phyloP scores from a whole-genome alignment of 2,888 invertebrate species.

The Enchytraeus crypticus region DNA sequence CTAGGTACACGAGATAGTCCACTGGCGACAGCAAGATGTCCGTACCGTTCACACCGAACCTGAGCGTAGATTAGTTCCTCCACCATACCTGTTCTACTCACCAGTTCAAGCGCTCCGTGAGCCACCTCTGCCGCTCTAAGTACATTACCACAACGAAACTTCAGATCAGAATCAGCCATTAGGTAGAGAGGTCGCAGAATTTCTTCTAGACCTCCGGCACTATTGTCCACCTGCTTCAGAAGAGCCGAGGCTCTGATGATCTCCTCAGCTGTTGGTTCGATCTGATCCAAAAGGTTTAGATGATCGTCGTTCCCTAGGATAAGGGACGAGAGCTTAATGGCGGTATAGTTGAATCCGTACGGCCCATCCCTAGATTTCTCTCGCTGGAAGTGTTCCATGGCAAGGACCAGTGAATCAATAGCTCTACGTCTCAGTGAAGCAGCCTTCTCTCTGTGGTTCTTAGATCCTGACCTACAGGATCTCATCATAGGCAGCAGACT shows the following conservation, averaged over 20 bases:
- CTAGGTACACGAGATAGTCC: too few relatives aligned
- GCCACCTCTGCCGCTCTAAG: conserved; percentile 5
- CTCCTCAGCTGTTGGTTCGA: background rate
- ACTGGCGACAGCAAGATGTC: background rate
- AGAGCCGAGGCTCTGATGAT: background rate
- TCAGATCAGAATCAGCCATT: background rate
- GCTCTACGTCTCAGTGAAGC: background rate
- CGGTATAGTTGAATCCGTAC: conserved; percentile 1
- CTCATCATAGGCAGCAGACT: background rate
- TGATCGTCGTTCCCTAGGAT: background rate
- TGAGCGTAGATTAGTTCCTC: background rate
- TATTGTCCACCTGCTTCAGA: background rate
- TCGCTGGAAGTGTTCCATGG: conserved; percentile 2
- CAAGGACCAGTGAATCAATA: background rate
- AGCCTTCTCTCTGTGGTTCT: background rate
- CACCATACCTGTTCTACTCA: background rate
- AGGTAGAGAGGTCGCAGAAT: conserved; percentile 2
- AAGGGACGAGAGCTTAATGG: conserved; percentile 1
- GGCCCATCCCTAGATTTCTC: background rate
- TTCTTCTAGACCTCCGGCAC: background rate
- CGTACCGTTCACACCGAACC: background rate
- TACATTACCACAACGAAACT: background rate
- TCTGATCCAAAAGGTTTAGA: background rate
- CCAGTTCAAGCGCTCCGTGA: background rate
- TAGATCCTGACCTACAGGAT: background rate